phyloP scores from a whole-genome alignment of 2,797 vertebrate genomes.

The Mus minutoides region DNA sequence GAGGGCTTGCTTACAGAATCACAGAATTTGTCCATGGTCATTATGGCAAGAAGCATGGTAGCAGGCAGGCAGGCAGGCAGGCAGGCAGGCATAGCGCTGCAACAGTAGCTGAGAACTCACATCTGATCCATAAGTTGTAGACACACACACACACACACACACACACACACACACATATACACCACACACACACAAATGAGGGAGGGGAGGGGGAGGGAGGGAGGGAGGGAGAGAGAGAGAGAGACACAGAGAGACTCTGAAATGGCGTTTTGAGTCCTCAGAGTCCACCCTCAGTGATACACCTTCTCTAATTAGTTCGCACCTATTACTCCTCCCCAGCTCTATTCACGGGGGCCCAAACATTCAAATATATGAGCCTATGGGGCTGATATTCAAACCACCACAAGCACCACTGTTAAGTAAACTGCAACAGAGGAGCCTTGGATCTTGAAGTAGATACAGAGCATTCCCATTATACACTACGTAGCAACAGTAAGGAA shows the following conservation, averaged over 20 bases:
- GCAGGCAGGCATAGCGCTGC: background rate
- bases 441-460: background rate
- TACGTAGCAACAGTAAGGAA: background rate
- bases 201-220: too few relatives aligned
- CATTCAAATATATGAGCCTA: background rate
- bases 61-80: background rate
- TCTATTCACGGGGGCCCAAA: background rate
- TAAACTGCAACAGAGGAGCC: background rate
- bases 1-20: background rate
- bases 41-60: background rate
- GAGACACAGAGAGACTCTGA: too few relatives aligned
- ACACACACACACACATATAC: too few relatives aligned
- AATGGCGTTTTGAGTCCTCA: background rate
- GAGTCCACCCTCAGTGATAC: background rate
- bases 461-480: background rate
- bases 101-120: background rate
- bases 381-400: too few relatives aligned
- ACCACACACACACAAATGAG: background rate
- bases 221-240: too few relatives aligned
- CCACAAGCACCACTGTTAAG: background rate
- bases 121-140: background rate
- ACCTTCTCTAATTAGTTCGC: background rate
- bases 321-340: background rate
- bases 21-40: background rate
- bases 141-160: rapidly evolving